Percentiles rank a stretch among this genome's conserved stretches.
Evolutionary conservation across 1,140 invertebrate species (phyloP).

Genomic region (Platorchestia sp.): DNA sequence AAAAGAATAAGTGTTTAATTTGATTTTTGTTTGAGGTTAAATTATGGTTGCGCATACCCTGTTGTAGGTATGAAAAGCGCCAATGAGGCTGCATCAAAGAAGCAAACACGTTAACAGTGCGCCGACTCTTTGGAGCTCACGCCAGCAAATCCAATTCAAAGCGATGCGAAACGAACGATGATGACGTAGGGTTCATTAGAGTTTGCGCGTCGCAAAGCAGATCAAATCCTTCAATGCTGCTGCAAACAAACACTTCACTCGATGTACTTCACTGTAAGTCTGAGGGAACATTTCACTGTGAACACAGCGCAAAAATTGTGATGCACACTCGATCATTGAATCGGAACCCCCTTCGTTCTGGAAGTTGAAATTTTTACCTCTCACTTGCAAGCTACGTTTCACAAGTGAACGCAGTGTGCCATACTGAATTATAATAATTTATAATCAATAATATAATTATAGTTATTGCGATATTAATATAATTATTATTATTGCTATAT

Average conservation of each 20-base stretch:
- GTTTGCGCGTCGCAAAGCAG: background rate
- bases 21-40: no score
- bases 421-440: background rate
- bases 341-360: background rate
- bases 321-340: background rate
- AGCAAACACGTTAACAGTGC: no score
- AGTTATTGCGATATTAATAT: background rate
- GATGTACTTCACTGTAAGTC: background rate
- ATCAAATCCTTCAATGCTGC: background rate
- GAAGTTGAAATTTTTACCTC: background rate
- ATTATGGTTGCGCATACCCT: no score
- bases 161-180: background rate
- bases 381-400: background rate
- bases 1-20: no score
- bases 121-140: background rate
- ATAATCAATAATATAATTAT: no score
- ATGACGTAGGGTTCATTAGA: background rate
- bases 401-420: background rate
- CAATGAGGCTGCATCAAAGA: no score
- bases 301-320: background rate
- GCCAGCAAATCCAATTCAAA: background rate
- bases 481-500: background rate
- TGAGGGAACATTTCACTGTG: background rate
- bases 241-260: background rate
- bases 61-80: no score